These are phyloP conservation scores for Passer domesticus DNA, from an alignment of 2,113 vertebrate species.

Conservation along the genomic window DNA sequence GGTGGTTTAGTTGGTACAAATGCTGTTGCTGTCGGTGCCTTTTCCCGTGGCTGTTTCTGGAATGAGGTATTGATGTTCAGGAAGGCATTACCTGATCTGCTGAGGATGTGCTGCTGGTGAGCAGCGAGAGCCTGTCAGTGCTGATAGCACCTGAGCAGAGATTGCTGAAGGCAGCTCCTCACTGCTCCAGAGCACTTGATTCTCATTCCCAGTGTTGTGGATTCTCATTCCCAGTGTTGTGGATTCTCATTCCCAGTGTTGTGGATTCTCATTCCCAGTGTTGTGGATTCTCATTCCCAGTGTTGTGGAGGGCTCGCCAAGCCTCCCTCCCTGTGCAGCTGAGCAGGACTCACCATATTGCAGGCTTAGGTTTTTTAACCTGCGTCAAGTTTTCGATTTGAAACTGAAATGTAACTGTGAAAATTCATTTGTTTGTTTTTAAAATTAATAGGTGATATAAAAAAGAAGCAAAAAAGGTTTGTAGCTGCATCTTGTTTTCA, in stretches of 20 bases:
- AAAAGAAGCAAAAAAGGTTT: not conserved
- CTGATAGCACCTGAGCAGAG: not conserved
- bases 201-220: not conserved
- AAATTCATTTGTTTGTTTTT: not conserved
- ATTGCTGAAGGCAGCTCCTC: not conserved
- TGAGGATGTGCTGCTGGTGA: not conserved
- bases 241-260: not conserved
- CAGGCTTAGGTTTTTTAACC: not conserved
- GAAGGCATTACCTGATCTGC: not conserved
- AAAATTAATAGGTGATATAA: not conserved
- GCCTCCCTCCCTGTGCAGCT: not conserved
- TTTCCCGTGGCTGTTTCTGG: not conserved
- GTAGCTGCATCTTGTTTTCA: not conserved
- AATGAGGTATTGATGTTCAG: not conserved
- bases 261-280: not conserved
- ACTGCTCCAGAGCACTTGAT: not conserved
- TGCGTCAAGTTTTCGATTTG: not conserved
- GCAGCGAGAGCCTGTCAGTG: rapidly evolving
- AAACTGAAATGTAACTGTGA: not conserved
- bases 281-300: not conserved
- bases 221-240: not conserved
- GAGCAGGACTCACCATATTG: not conserved
- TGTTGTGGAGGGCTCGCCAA: not conserved
- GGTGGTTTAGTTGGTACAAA: not conserved
- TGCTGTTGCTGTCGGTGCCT: not conserved